Conservation (phyloP, 2,888 invertebrate species). For the Silvanus unidentatus region DNA sequence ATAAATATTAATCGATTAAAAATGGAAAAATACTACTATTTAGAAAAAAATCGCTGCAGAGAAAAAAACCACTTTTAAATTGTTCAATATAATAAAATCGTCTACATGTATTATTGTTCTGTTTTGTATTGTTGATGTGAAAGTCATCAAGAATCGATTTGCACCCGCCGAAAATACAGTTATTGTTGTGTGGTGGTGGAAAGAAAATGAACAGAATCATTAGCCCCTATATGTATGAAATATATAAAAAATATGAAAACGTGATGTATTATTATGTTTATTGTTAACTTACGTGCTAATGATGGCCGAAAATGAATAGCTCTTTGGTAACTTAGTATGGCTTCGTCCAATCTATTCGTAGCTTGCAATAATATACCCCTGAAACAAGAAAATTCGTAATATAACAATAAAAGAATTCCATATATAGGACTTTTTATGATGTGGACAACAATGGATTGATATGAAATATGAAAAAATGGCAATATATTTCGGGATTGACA, state of each 20-base stretch:
- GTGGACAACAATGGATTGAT: too few species aligned
- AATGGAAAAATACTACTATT: too few species aligned
- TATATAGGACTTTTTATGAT: too few species aligned
- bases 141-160: slow-evolving; percentile 25
- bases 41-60: too few species aligned
- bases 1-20: too few species aligned
- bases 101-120: background rate
- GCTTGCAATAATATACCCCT: slow-evolving; percentile 90
- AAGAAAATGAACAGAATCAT: slow-evolving; percentile 13
- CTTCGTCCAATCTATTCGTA: slow-evolving; percentile 79
- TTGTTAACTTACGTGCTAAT: slow-evolving; percentile 75
- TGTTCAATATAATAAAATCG: too few species aligned
- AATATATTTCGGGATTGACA: too few species aligned
- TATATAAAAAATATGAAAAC: background rate
- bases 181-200: too few species aligned
- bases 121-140: slow-evolving; percentile 11
- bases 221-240: slow-evolving; percentile 16
- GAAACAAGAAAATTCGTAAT: slow-evolving; percentile 51
- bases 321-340: slow-evolving; percentile 83
- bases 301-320: slow-evolving; percentile 91
- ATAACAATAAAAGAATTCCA: background rate
- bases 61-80: too few species aligned
- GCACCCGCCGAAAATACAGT: slow-evolving; percentile 8
- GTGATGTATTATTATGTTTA: slow-evolving; percentile 16
- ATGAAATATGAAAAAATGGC: too few species aligned